phyloP scores from a whole-genome alignment of 2,888 invertebrate species.

The Chrysolina haemoptera region DNA sequence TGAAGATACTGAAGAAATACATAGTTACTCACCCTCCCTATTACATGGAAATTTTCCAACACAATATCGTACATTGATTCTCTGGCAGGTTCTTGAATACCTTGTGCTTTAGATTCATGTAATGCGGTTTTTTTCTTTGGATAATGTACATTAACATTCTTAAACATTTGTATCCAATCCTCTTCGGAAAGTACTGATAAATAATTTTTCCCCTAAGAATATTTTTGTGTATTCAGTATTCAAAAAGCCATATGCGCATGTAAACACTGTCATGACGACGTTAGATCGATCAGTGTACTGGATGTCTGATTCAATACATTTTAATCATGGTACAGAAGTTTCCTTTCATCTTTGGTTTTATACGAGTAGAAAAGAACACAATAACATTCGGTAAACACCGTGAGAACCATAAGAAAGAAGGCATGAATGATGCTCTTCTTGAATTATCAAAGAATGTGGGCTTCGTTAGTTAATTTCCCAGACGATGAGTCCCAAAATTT shows the following conservation, averaged over 20 bases:
- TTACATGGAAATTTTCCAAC: constrained; percentile 53
- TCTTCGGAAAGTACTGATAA: neutral
- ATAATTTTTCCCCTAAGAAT: neutral
- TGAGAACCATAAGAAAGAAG: neutral
- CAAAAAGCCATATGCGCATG: too few species aligned
- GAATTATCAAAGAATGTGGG: too few species aligned
- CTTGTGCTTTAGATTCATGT: constrained; percentile 17
- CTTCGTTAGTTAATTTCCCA: too few species aligned
- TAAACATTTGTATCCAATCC: constrained; percentile 2
- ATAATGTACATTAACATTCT: constrained; percentile 39
- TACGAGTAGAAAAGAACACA: too few species aligned
- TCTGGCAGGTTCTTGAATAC: constrained; percentile 45
- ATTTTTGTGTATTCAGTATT: neutral
- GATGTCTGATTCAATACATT: neutral
- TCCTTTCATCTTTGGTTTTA: too few species aligned
- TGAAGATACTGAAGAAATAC: too few species aligned
- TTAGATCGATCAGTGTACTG: constrained; percentile 25
- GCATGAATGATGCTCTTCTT: too few species aligned
- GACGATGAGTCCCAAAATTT: too few species aligned
- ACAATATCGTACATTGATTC: constrained; percentile 53
- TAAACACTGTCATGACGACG: constrained; percentile 27
- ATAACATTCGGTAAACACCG: too few species aligned
- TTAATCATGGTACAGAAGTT: neutral
- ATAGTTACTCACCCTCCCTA: constrained; percentile 51
- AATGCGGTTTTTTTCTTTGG: constrained; percentile 40